phyloP scores from a whole-genome alignment of 2,888 invertebrate genomes.

The Nasonia oneida region DNA sequence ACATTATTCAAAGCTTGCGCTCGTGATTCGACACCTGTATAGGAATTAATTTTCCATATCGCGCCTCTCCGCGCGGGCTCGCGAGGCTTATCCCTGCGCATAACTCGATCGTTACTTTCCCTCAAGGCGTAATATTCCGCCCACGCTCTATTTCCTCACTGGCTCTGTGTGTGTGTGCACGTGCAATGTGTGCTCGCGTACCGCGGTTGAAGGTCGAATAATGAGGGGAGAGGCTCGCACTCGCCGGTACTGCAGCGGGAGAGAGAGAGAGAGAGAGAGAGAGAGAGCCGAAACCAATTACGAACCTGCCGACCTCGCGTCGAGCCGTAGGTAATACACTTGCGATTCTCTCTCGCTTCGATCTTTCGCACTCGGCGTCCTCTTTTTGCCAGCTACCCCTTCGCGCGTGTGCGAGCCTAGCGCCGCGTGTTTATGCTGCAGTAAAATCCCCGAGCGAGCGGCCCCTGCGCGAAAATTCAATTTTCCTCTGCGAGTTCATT shows the following conservation, averaged over 20 bases:
- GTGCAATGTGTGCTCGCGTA: not conserved
- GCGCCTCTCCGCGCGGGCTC: conserved; percentile 22
- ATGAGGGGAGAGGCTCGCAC: conserved; percentile 15
- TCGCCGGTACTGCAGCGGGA: not conserved
- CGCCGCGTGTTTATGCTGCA: conserved; percentile 19
- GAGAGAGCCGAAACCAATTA: conserved; percentile 59
- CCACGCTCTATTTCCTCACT: conserved; percentile 53
- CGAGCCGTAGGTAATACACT: conserved; percentile 36
- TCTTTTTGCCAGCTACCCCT: conserved; percentile 39
- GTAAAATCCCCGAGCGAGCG: conserved; percentile 31
- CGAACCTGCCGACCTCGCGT: conserved; percentile 51
- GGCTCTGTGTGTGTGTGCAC: not conserved
- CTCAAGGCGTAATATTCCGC: conserved; percentile 15
- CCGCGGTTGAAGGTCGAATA: conserved; percentile 48
- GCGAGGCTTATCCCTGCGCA: not conserved
- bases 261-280: conserved; percentile 20
- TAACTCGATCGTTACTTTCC: conserved; percentile 17
- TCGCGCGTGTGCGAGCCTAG: not conserved
- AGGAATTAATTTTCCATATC: conserved; percentile 50
- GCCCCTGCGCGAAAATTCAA: conserved; percentile 28
- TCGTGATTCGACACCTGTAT: conserved; percentile 54
- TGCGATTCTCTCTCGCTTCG: conserved; percentile 22
- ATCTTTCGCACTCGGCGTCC: conserved; percentile 6
- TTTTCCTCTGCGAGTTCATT: conserved; percentile 1
- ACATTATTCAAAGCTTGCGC: conserved; percentile 15